Percentiles rank a stretch among this genome's conserved stretches.
phyloP scores from a whole-genome alignment of 2,797 vertebrate genomes.

The Coranthus polyacanthus region DNA sequence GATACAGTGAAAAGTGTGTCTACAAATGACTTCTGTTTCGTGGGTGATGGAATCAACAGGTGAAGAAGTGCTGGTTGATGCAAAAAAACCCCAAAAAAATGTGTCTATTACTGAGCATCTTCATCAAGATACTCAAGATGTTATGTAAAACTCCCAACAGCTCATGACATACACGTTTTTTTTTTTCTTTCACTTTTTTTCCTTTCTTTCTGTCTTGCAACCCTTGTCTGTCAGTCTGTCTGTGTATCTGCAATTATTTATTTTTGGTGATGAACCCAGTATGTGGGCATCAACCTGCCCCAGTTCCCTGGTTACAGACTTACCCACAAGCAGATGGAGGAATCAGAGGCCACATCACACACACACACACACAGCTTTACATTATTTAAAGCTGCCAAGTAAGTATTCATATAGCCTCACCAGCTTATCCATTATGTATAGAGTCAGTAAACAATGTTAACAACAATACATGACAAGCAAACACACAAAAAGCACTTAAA shows the following conservation, averaged over 20 bases:
- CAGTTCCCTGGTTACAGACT: slow-evolving; percentile 47
- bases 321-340: slow-evolving; percentile 68
- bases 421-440: slow-evolving; percentile 57
- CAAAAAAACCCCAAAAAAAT: no score
- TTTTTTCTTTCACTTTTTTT: neutral
- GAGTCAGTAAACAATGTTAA: slow-evolving; percentile 13
- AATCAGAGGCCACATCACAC: slow-evolving; percentile 57
- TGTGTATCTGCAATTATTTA: slow-evolving; percentile 46
- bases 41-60: no score
- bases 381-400: slow-evolving; percentile 71
- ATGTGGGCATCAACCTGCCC: slow-evolving; percentile 47
- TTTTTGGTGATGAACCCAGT: slow-evolving; percentile 42
- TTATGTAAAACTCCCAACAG: no score
- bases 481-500: neutral
- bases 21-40: no score
- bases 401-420: slow-evolving; percentile 42
- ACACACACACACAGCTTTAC: slow-evolving; percentile 37
- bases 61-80: no score
- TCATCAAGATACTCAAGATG: no score
- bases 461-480: slow-evolving; percentile 7
- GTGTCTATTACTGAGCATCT: no score
- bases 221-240: slow-evolving; percentile 16
- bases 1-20: no score
- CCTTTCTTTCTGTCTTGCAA: neutral
- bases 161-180: no score